Evolutionary conservation across 2,888 invertebrate species (phyloP).

Genomic region (Ctena decussata): DNA sequence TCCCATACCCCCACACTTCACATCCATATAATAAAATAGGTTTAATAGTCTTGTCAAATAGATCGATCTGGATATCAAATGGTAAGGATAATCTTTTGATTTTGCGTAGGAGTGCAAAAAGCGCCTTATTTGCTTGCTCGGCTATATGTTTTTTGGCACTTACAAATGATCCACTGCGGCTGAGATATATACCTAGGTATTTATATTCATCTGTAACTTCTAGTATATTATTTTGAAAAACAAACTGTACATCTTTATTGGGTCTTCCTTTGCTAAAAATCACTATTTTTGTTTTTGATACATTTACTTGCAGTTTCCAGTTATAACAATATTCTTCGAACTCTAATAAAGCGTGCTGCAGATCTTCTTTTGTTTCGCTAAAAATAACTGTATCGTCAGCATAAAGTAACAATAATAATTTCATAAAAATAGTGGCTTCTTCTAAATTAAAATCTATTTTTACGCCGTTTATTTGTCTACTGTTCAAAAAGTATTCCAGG

Average conservation of each 20-base stretch:
- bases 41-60: no score
- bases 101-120: no score
- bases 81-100: no score
- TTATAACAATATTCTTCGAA: conserved; percentile 24
- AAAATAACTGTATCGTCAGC: conserved; percentile 47
- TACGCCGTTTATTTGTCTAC: not conserved
- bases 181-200: no score
- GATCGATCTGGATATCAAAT: no score
- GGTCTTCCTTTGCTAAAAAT: conserved; percentile 26
- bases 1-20: no score
- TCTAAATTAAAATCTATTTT: not conserved
- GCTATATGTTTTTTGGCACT: no score
- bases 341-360: conserved; percentile 14
- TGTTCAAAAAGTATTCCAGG: not conserved
- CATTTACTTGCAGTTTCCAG: conserved; percentile 34
- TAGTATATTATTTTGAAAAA: no score
- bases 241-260: not conserved
- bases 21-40: no score
- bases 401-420: conserved; percentile 29
- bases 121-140: no score
- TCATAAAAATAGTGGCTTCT: not conserved
- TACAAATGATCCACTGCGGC: no score
- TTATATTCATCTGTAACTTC: no score
- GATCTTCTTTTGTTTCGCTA: conserved; percentile 7
- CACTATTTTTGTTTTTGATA: conserved; percentile 40